Base-by-base conservation (phyloP, 35 echinoderm and acorn worm genomes). In the Ophiothrix spiculata region DNA sequence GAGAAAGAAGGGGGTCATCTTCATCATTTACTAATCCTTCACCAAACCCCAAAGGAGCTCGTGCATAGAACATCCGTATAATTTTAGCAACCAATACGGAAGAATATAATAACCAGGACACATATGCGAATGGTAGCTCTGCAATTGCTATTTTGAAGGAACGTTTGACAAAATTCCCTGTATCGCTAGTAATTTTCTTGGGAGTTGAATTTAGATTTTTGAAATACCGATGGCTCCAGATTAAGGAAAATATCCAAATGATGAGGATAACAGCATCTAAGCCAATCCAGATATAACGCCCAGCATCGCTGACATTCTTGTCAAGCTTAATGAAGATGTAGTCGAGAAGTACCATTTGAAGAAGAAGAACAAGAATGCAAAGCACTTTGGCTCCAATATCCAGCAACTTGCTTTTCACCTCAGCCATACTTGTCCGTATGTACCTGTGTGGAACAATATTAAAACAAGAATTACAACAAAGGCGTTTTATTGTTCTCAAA, bases 31-130 rank as follows among this genome's bases (percentile, higher is more conserved):
- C 69, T 49, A 54, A 49, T 10, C 19, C 42, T 19, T 49, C 6
- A 49, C 42, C 42, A 49, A 49, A 49, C 6, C 42, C 42, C 6
- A 19, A 49, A 10, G 42, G 42, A 21, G 63, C 33, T 31, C 90
- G 86, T 3, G 89, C 76, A 15, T 54, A 41, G 39, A 97, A 92
- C 87, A 92, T 90, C 41, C 79, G 83, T 29, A 85, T 86, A 1
- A 97, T 54, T 45, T 92, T 97, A 4, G 88, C 77, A 35, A 78
- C 80, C 11, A 97, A 77, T 31, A 97, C 76, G 10, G 90, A 39
- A 40, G 86, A 77, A 82, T 97, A 97, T 1, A 90, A 34, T 0
- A 90, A 39, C 94, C 94, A 97, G 0, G 83, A 86, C 33, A 92
- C 79, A 39, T 97, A 97, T 12, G 90, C 86, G n/a, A 85, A 92